A percentile compares a stretch with the other conserved stretches of the same genome.
Evolutionary conservation across 2,888 invertebrate species (phyloP).

Genomic region (Pherbina coryleti): DNA sequence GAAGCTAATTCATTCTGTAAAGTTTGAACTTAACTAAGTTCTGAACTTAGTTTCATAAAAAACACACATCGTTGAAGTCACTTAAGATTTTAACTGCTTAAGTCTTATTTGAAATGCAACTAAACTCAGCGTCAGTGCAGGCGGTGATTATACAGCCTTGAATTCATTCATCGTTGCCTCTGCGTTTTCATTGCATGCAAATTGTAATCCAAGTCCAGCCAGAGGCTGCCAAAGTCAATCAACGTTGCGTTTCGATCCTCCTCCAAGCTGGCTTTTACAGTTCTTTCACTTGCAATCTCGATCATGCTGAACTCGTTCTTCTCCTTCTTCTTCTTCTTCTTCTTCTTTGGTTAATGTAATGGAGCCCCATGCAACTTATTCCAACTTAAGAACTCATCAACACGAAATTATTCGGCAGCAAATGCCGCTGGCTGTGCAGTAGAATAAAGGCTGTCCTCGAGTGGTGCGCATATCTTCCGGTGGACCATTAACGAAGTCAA

Average conservation of each 20-base stretch:
- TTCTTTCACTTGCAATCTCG: conserved; percentile 12
- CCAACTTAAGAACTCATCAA: conserved; percentile 32
- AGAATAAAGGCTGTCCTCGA: neutral
- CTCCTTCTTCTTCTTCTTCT: too few species aligned
- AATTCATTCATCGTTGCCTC: conserved; percentile 36
- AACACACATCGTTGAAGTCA: neutral
- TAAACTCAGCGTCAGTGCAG: conserved; percentile 42
- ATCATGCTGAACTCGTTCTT: neutral
- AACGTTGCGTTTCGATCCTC: neutral
- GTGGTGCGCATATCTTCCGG: neutral
- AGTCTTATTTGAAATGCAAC: conserved; percentile 36
- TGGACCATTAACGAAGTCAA: conserved; percentile 34
- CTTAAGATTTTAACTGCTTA: conserved; percentile 11
- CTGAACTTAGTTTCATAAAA: neutral
- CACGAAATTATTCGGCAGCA: conserved; percentile 38
- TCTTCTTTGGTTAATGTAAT: neutral
- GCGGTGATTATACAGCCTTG: conserved; percentile 22
- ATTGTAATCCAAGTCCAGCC: conserved; percentile 35
- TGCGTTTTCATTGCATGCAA: conserved; percentile 44
- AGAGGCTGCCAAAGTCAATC: conserved; percentile 40
- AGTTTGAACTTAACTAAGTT: neutral
- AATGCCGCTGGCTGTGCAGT: conserved; percentile 21
- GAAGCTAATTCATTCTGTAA: too few species aligned
- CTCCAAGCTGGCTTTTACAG: neutral
- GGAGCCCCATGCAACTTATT: neutral